These are phyloP conservation scores for Sesamia inferens DNA, from an alignment of 2,888 invertebrate genomes.

Conservation along the genomic window DNA sequence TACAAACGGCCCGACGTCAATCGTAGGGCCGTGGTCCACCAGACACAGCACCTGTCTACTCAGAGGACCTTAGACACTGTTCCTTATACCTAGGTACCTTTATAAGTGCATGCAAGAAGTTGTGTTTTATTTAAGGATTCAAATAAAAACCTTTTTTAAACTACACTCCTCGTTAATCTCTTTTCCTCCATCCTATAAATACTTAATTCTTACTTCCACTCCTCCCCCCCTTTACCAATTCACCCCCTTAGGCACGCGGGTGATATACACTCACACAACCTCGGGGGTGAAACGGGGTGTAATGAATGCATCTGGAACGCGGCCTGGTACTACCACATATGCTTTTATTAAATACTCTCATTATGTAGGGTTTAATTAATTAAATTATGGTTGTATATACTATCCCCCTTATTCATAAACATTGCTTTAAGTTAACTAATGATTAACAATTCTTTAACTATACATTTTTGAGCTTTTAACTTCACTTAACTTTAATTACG, in stretches of 20 bases:
- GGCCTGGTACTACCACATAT: slow-evolving; percentile 5
- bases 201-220: slow-evolving; percentile 16
- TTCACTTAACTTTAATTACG: too few species aligned
- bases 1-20: too few species aligned
- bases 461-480: too few species aligned
- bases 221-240: slow-evolving; percentile 3
- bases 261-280: slow-evolving; percentile 30
- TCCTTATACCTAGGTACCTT: too few species aligned
- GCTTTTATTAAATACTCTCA: slow-evolving; percentile 23
- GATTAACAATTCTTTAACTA: too few species aligned
- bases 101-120: background rate
- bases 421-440: too few species aligned
- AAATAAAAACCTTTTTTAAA: background rate
- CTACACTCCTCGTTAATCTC: background rate
- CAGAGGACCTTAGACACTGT: too few species aligned
- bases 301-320: slow-evolving; percentile 61
- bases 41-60: too few species aligned
- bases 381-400: slow-evolving; percentile 12
- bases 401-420: too few species aligned
- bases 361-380: slow-evolving; percentile 43
- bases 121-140: too few species aligned
- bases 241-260: slow-evolving; percentile 24
- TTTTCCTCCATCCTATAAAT: background rate
- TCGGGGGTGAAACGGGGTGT: slow-evolving; percentile 14
- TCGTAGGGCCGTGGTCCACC: too few species aligned